A percentile compares a stretch with the other conserved stretches of the same genome.
Conservation (phyloP, 1,140 invertebrate genomes). For the Pseudomyrmex dendroicus region DNA sequence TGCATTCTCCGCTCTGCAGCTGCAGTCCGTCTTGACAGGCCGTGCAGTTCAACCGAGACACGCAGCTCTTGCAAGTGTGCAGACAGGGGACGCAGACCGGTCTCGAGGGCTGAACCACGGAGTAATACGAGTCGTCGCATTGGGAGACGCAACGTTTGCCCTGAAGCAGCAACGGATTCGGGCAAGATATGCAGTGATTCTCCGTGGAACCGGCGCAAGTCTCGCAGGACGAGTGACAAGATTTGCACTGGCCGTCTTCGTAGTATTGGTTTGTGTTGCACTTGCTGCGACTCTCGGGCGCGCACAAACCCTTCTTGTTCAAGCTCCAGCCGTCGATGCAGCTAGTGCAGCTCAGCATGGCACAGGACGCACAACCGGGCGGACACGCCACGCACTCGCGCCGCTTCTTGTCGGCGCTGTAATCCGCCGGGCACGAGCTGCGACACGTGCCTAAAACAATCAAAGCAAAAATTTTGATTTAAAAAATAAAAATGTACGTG, state of each 20-base stretch:
- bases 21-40: conserved; percentile 90
- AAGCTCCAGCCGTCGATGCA: conserved; percentile 90
- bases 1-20: conserved; percentile 92
- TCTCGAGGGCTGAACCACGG: conserved; percentile 85
- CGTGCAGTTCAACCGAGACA: conserved; percentile 91
- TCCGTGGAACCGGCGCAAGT: conserved; percentile 90
- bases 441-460: conserved; percentile 80
- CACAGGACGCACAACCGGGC: conserved; percentile 90
- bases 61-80: conserved; percentile 91
- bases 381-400: conserved; percentile 91
- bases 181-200: conserved; percentile 89
- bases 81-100: conserved; percentile 90
- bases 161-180: conserved; percentile 88
- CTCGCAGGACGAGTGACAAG: conserved; percentile 90
- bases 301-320: conserved; percentile 90
- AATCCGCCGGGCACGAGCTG: conserved; percentile 89
- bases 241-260: conserved; percentile 88
- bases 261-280: conserved; percentile 90
- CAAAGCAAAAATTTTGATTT: conserved; percentile 66
- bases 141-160: conserved; percentile 89
- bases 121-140: conserved; percentile 90
- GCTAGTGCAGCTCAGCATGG: conserved; percentile 88
- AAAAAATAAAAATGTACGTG: no score
- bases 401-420: conserved; percentile 90
- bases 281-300: conserved; percentile 87